Evolutionary conservation across 1,140 invertebrate species (phyloP).

Genomic region (Helicoverpa zea): DNA sequence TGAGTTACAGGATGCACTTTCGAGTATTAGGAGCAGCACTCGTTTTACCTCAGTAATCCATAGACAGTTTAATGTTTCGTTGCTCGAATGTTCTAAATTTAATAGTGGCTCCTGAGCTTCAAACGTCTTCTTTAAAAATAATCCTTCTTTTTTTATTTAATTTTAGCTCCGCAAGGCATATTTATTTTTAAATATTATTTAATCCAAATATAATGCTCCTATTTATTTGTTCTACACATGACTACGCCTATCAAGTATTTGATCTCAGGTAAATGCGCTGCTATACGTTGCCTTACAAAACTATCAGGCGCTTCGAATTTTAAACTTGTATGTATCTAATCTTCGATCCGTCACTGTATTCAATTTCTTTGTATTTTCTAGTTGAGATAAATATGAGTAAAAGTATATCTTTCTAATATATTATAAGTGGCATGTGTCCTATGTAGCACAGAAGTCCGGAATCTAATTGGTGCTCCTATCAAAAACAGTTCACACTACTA

Average conservation of each 20-base stretch:
- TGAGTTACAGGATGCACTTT: constrained; percentile 82
- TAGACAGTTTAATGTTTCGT: constrained; percentile 19
- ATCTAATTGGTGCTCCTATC: too few relatives aligned
- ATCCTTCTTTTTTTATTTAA: too few relatives aligned
- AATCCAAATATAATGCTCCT: too few relatives aligned
- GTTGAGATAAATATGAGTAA: not conserved
- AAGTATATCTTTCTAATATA: not conserved
- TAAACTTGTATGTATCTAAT: not conserved
- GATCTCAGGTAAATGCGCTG: not conserved
- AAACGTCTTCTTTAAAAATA: not conserved
- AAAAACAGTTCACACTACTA: too few relatives aligned
- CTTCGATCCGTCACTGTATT: not conserved
- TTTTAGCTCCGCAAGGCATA: not conserved
- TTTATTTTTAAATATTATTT: not conserved
- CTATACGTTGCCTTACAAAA: constrained; percentile 10
- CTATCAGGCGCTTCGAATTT: not conserved
- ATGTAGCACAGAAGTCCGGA: too few relatives aligned
- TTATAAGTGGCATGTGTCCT: too few relatives aligned
- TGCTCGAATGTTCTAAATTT: constrained; percentile 33
- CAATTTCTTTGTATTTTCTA: not conserved
- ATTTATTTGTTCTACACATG: not conserved
- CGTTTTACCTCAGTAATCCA: constrained; percentile 41
- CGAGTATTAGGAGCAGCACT: constrained; percentile 63
- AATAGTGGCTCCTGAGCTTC: not conserved
- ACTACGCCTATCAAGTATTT: not conserved